Percentiles rank a stretch among this genome's conserved stretches.
Evolutionary conservation across 2,888 invertebrate genomes (phyloP).

Genomic region (Sepioteuthis lessoniana): DNA sequence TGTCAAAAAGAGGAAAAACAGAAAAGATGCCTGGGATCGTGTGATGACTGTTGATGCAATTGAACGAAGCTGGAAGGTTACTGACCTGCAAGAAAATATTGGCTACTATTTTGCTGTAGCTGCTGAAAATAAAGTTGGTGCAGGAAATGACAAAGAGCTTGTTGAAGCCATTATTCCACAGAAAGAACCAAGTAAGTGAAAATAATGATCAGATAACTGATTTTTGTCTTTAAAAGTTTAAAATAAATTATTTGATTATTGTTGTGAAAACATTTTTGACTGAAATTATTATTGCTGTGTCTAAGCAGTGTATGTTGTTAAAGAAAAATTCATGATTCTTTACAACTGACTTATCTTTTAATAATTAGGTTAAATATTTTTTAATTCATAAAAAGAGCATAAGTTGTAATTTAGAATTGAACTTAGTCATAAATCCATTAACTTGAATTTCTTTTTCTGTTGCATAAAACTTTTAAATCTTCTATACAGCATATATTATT

Average conservation of each 20-base stretch:
- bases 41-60: constrained; percentile 51
- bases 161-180: constrained; percentile 75
- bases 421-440: too few species aligned
- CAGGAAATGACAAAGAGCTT: constrained; percentile 79
- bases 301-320: background rate
- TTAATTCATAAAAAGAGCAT: too few species aligned
- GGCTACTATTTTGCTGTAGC: constrained; percentile 88
- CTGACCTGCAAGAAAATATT: constrained; percentile 61
- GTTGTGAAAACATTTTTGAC: background rate
- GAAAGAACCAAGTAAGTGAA: constrained; percentile 61
- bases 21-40: constrained; percentile 51
- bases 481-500: background rate
- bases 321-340: background rate
- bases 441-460: background rate
- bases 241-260: background rate
- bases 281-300: background rate
- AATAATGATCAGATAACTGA: background rate
- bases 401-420: too few species aligned
- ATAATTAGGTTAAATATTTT: too few species aligned
- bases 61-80: constrained; percentile 55
- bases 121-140: constrained; percentile 87
- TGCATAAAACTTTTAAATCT: background rate
- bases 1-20: constrained; percentile 55
- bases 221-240: background rate
- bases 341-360: background rate